Base-by-base conservation (phyloP, 2,797 vertebrate genomes). In the Micromesistius poutassou region DNA sequence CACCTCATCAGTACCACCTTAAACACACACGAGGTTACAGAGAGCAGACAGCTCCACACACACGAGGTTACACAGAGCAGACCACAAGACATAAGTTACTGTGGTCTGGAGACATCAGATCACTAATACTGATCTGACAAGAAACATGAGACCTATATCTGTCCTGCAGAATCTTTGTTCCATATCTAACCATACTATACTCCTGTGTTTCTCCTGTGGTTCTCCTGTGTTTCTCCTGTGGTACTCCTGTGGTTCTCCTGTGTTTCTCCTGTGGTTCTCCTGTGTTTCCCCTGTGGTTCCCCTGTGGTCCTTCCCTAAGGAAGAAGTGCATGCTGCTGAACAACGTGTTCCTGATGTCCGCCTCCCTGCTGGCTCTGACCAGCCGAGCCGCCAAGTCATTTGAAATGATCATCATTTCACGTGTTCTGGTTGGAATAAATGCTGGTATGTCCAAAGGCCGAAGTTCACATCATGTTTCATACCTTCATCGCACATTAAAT, bases 341-440 rank as follows among this genome's bases (percentile, higher is more conserved):
- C 92, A 98, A 97, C 3, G 0, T 90, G 72, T 98, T 97, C 74
- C 93, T 97, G 75, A 90, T 96, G 85, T 74, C 87, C 0, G 94
- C 95, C 0, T 90, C 95, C 0, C 5, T 93, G 30, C 31, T 98
- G 72, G 95, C 95, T 5, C 87, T 96, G 55, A 94, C 91, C 5
- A 98, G 97, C 79, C 84, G 87, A 83, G 86, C 86, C 74, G 95
- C 95, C 9, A 93, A 86, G 73, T 98, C 95, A 74, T 96, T 96
- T 80, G 97, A 97, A 87, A 98, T 98, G 96, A 95, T 98, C 72
- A 90, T 98, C 73, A 88, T 97, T 35, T 94, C 96, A 75, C 94
- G 96, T 72, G 87, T 96, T 81, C 90, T 98, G 1, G 81, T 95
- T 72, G 97, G 97, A 0, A 85, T 98, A 85, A 97, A 95, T 74